These are phyloP conservation scores for Tokudaia tokunoshimensis DNA, from an alignment of 2,797 vertebrate species.

Conservation along the genomic window DNA sequence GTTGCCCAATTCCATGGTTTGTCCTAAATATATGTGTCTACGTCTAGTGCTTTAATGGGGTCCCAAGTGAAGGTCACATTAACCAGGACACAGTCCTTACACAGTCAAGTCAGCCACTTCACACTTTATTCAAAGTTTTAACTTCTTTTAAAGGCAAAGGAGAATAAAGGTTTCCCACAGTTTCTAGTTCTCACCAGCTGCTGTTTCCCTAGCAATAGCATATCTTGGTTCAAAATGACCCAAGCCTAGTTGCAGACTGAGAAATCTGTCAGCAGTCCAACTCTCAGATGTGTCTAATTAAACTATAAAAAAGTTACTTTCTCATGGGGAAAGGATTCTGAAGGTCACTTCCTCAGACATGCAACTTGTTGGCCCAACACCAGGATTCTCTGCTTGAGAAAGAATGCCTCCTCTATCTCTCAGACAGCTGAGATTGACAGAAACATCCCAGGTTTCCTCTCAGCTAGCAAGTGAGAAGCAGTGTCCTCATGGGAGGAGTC, in stretches of 20 bases:
- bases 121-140: not conserved
- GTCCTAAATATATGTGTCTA: not conserved
- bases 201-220: not conserved
- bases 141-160: not conserved
- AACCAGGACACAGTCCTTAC: not conserved
- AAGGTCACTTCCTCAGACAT: not conserved
- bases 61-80: not conserved
- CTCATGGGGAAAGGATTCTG: not conserved
- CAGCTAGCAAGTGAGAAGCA: not conserved
- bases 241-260: not conserved
- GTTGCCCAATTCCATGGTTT: not conserved
- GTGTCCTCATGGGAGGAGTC: not conserved
- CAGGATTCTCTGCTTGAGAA: not conserved
- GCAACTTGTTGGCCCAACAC: not conserved
- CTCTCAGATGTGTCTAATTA: not conserved
- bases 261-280: not conserved
- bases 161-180: not conserved
- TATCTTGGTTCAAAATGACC: not conserved
- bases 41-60: not conserved
- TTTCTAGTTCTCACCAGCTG: not conserved
- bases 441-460: not conserved
- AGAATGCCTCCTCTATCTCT: not conserved
- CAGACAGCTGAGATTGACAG: not conserved
- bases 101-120: not conserved
- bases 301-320: not conserved